Base-by-base conservation (phyloP, 2,113 vertebrate genomes). In the Crypturellus undulatus region DNA sequence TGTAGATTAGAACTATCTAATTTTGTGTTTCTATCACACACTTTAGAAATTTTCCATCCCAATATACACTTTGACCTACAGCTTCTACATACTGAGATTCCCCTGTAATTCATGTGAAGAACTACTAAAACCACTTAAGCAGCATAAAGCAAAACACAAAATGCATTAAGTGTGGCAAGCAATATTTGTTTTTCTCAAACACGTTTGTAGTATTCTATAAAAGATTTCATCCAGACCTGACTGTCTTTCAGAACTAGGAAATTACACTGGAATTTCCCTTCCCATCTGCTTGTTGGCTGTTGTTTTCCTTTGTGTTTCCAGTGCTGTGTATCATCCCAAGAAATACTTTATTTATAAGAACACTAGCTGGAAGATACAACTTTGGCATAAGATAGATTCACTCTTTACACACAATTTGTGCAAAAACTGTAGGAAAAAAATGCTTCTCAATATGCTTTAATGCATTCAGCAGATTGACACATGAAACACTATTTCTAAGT, bases 11-110 rank as follows among this genome's bases (percentile, higher is more conserved):
- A 20, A 62, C 49, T 24, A 22, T 65, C 49, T 49, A 22, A 24
- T 49, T 49, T 49, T 22, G 14, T 69, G 25, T 28, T 94, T 49
- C 85, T 59, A 42, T 10, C 77, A 32, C 19, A 22, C 77, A 51
- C n/a, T 77, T 85, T 40, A 79, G 75, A 84, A 92, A 12, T 89
- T 87, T 89, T 84, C 47, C 43, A 64, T 84, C 58, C 45, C 70
- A 59, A 91, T 90, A 52, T 30, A 47, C 0, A 1, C 30, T 9
- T 77, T 77, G 32, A 87, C 79, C 67, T 94, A 30, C 13, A 81
- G 52, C 79, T 85, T 75, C 34, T 88, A 87, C 64, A 63, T 91
- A 81, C 22, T 26, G 71, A 67, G 18, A 12, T 83, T 85, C 84
- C n/a, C 64, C 82, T 93, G 79, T 60, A 30, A 32, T 18, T n/a